These are phyloP conservation scores for Pristionchus entomophagus DNA, from an alignment of 2,888 invertebrate species.

Conservation along the genomic window DNA sequence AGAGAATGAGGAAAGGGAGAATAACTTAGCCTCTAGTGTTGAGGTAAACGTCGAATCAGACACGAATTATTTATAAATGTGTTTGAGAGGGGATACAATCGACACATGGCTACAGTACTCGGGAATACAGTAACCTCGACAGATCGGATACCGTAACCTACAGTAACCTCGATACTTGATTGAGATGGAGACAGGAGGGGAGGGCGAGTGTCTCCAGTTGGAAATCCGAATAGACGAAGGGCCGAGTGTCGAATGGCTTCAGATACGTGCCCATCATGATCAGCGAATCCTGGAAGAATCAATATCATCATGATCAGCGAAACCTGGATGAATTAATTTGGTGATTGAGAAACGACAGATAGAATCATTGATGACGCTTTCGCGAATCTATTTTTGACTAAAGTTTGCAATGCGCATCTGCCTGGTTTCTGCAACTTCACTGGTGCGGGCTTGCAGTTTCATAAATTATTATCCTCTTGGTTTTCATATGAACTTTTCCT, in stretches of 20 bases:
- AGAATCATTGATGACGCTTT: too few species aligned
- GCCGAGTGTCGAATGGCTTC: slow-evolving; percentile 65
- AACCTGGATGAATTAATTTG: neutral
- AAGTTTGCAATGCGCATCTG: neutral
- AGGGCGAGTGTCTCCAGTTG: slow-evolving; percentile 67
- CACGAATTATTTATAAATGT: neutral
- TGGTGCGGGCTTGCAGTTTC: too few species aligned
- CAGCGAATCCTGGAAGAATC: slow-evolving; percentile 62
- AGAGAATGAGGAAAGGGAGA: neutral
- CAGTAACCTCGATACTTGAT: slow-evolving; percentile 65
- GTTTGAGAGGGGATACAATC: neutral
- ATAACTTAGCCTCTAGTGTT: slow-evolving; percentile 2
- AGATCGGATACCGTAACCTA: slow-evolving; percentile 49
- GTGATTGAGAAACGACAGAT: neutral
- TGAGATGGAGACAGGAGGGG: slow-evolving; percentile 68
- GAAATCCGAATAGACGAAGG: slow-evolving; percentile 72
- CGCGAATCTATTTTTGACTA: neutral
- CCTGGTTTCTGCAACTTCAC: too few species aligned
- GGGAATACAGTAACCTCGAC: slow-evolving; percentile 60
- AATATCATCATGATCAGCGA: neutral
- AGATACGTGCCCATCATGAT: slow-evolving; percentile 71
- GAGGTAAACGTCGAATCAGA: slow-evolving; percentile 9
- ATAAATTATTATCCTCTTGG: too few species aligned
- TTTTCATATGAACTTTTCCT: too few species aligned
- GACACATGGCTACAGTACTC: neutral